Percentiles rank a stretch among this genome's conserved stretches.
Evolutionary conservation across 2,888 invertebrate genomes (phyloP).

Genomic region (Chrysotoxum bicinctum): DNA sequence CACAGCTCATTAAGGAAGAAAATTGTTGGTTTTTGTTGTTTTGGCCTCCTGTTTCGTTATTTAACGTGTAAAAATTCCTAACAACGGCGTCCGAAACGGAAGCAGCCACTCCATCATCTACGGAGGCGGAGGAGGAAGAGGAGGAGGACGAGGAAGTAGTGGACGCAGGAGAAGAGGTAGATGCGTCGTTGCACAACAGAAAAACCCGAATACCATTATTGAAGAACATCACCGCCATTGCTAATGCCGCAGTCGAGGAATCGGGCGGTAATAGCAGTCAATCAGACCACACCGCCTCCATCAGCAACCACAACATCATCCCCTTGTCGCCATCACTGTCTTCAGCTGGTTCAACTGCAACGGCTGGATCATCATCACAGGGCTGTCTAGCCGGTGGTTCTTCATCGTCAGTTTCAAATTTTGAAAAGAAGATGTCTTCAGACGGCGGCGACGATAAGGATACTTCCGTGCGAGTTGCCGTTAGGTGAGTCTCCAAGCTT

Average conservation of each 20-base stretch:
- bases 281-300: conserved; percentile 8
- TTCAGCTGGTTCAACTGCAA: conserved; percentile 50
- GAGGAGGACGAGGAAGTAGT: conserved; percentile 8
- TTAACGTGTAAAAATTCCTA: conserved; percentile 48
- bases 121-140: conserved; percentile 48
- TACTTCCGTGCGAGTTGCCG: conserved; percentile 68
- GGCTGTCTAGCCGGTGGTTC: conserved; percentile 45
- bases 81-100: conserved; percentile 70
- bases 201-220: conserved; percentile 7
- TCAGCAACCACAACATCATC: conserved; percentile 31
- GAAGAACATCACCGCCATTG: conserved; percentile 16
- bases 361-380: conserved; percentile 42
- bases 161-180: background rate
- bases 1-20: conserved; percentile 48
- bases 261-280: conserved; percentile 31
- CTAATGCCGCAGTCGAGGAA: conserved; percentile 45
- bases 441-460: conserved; percentile 70
- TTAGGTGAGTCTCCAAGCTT: conserved; percentile 48
- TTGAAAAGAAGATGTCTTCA: conserved; percentile 68
- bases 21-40: conserved; percentile 11
- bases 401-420: conserved; percentile 46
- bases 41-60: background rate
- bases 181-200: background rate
- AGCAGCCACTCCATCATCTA: conserved; percentile 55
- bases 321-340: conserved; percentile 61